These are phyloP conservation scores for Micronycteris hirsuta DNA, from an alignment of 2,113 vertebrate genomes.

Conservation along the genomic window DNA sequence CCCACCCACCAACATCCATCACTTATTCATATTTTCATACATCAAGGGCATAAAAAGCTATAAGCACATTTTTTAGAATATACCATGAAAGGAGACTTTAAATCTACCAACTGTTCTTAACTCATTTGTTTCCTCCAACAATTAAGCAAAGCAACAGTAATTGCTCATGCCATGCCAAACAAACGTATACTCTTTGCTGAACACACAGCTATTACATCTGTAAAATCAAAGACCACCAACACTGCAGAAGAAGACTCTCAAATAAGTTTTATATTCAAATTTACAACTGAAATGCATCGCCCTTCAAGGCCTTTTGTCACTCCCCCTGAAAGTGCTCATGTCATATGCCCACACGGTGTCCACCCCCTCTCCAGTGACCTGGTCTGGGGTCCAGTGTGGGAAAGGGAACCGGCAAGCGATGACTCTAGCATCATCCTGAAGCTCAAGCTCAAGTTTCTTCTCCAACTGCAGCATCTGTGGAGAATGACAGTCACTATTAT, in stretches of 20 bases:
- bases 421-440: slow-evolving; percentile 84
- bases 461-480: slow-evolving; percentile 92
- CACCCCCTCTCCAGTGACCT: slow-evolving; percentile 86
- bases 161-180: background rate
- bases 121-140: background rate
- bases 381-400: slow-evolving; percentile 90
- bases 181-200: background rate
- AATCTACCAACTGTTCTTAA: background rate
- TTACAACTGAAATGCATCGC: accelerated
- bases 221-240: no score
- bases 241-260: background rate
- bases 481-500: slow-evolving; percentile 14
- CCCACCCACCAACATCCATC: accelerated
- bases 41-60: background rate
- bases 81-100: background rate
- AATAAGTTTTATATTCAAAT: accelerated
- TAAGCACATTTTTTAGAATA: background rate
- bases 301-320: background rate
- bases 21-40: background rate
- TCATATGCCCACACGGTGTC: slow-evolving; percentile 95
- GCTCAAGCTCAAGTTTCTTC: slow-evolving; percentile 89
- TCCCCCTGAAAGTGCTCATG: slow-evolving; percentile 70
- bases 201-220: background rate
- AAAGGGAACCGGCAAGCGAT: slow-evolving; percentile 97
- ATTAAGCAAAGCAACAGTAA: background rate